Evolutionary conservation across 2,797 vertebrate species (phyloP).

Genomic region (Scarus forsteni): DNA sequence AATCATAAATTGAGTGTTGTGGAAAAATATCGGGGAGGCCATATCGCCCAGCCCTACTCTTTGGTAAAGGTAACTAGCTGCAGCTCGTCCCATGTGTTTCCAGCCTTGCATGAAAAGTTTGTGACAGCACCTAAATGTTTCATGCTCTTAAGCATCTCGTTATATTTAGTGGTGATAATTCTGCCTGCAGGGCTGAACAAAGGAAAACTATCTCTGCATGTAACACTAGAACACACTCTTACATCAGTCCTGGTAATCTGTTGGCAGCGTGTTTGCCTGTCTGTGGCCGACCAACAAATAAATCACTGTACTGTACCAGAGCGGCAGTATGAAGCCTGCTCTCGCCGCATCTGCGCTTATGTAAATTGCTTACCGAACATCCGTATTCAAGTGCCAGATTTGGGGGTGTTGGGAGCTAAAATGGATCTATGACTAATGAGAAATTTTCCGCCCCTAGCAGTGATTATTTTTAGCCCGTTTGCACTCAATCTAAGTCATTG

Average conservation of each 20-base stretch:
- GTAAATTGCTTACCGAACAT: constrained; percentile 53
- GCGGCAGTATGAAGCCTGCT: background rate
- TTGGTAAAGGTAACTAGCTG: too few relatives aligned
- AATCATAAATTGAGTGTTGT: too few relatives aligned
- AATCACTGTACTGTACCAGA: constrained; percentile 3
- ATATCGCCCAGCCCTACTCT: too few relatives aligned
- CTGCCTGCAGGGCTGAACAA: constrained; percentile 12
- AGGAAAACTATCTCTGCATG: constrained; percentile 10
- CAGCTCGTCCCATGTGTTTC: too few relatives aligned
- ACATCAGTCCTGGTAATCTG: constrained; percentile 23
- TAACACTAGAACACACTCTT: constrained; percentile 22
- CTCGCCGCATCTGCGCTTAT: constrained; percentile 32
- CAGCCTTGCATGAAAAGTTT: background rate
- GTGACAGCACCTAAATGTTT: constrained; percentile 1
- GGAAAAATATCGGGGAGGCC: too few relatives aligned
- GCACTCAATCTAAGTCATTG: constrained; percentile 72
- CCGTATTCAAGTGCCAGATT: constrained; percentile 50
- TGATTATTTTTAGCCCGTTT: constrained; percentile 68
- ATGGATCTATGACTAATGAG: constrained; percentile 64
- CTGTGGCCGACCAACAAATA: constrained; percentile 16
- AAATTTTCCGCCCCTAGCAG: constrained; percentile 59
- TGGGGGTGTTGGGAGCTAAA: constrained; percentile 43
- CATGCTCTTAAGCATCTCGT: background rate
- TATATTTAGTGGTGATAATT: constrained; percentile 29
- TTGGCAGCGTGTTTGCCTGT: background rate